Percentiles rank a stretch among this genome's conserved stretches.
Evolutionary conservation across 2,888 invertebrate species (phyloP).

Genomic region (Cepaea hortensis): DNA sequence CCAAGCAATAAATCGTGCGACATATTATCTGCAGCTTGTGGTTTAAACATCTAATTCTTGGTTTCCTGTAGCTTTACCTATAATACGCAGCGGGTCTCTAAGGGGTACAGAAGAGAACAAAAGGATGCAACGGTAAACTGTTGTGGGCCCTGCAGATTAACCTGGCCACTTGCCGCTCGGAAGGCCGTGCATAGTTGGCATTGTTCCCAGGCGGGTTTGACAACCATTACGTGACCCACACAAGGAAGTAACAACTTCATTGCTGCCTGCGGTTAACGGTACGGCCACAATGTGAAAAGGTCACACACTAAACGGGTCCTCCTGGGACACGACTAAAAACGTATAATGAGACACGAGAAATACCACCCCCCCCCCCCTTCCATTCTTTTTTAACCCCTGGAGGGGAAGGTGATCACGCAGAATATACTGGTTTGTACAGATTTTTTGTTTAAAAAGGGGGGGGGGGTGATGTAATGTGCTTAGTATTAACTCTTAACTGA

Average conservation of each 20-base stretch:
- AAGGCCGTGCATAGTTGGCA: slow-evolving; percentile 2
- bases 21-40: too few species aligned
- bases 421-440: too few species aligned
- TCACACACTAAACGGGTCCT: neutral
- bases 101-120: too few species aligned
- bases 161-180: neutral
- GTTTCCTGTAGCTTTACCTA: too few species aligned
- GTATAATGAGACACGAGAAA: neutral
- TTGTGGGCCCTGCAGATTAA: too few species aligned
- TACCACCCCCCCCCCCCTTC: neutral
- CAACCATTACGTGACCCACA: slow-evolving; percentile 24
- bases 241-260: slow-evolving; percentile 28
- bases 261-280: neutral
- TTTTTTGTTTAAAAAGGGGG: neutral
- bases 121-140: too few species aligned
- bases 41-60: too few species aligned
- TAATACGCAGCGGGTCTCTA: too few species aligned
- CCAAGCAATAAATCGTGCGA: too few species aligned
- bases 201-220: slow-evolving; percentile 18
- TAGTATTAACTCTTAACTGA: too few species aligned
- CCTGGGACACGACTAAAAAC: neutral
- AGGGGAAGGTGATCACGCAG: neutral
- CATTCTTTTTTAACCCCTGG: neutral
- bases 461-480: neutral
- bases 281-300: neutral